Evolutionary conservation across 2,888 invertebrate genomes (phyloP).

Genomic region (Lagria hirta): DNA sequence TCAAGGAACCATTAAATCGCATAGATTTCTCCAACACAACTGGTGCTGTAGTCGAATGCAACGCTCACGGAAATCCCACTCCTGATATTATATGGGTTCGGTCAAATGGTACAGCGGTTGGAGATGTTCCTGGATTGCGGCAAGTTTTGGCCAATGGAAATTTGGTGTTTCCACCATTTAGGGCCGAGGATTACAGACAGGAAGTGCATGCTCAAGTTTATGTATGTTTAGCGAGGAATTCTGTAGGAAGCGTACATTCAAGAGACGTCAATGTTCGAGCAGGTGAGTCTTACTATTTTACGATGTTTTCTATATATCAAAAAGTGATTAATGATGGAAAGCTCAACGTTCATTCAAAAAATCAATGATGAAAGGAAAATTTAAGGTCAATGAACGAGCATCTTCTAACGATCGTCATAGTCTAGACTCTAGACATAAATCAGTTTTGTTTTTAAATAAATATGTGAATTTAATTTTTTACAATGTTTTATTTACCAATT

Average conservation of each 20-base stretch:
- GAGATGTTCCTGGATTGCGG: conserved; percentile 74
- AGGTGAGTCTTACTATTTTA: too few relatives aligned
- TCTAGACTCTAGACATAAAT: too few relatives aligned
- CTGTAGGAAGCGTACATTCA: conserved; percentile 87
- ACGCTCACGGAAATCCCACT: conserved; percentile 85
- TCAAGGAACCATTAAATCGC: conserved; percentile 87
- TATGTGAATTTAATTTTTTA: too few relatives aligned
- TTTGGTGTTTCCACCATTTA: conserved; percentile 90
- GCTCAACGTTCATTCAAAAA: background rate
- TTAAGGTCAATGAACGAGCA: too few relatives aligned
- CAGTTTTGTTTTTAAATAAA: too few relatives aligned
- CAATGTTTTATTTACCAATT: too few relatives aligned
- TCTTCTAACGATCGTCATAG: too few relatives aligned
- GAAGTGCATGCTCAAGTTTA: conserved; percentile 94
- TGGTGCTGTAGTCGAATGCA: conserved; percentile 89
- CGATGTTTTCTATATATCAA: too few relatives aligned
- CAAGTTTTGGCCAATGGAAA: conserved; percentile 82
- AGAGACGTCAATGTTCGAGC: conserved; percentile 92
- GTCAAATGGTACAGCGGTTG: conserved; percentile 86
- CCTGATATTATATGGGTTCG: conserved; percentile 93
- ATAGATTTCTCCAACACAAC: conserved; percentile 94
- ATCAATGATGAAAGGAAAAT: background rate
- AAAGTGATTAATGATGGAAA: conserved; percentile 6
- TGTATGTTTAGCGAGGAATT: conserved; percentile 86
- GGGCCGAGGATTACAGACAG: conserved; percentile 89